These are phyloP conservation scores for Camponotus pennsylvanicus DNA, from an alignment of 1,140 invertebrate genomes.

Conservation along the genomic window DNA sequence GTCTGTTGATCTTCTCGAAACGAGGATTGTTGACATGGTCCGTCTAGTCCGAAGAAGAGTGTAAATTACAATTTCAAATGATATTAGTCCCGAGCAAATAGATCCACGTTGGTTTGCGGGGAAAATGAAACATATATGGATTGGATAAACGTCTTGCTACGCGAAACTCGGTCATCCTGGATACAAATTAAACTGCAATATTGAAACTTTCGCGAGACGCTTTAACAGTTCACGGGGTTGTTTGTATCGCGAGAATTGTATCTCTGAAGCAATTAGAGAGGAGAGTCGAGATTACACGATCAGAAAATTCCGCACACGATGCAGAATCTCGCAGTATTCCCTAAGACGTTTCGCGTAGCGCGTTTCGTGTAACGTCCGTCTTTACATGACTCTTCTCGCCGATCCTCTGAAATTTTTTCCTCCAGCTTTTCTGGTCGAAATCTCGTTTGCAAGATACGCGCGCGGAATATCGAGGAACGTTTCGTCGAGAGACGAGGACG, in stretches of 20 bases:
- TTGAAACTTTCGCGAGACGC: not conserved
- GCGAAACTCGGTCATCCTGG: not conserved
- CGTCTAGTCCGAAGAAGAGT: not conserved
- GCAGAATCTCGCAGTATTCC: not conserved
- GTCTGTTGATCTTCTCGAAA: slow-evolving; percentile 30
- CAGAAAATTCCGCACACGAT: slow-evolving; percentile 11
- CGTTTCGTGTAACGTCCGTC: slow-evolving; percentile 68
- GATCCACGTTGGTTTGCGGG: not conserved
- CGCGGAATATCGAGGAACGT: slow-evolving; percentile 69
- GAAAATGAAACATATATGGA: slow-evolving; percentile 8
- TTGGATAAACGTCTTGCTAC: not conserved
- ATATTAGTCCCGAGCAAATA: slow-evolving; percentile 47
- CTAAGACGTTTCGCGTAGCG: slow-evolving; percentile 53
- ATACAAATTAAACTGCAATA: not conserved
- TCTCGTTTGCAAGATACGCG: slow-evolving; percentile 74
- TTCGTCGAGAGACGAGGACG: slow-evolving; percentile 34
- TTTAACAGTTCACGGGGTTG: not conserved
- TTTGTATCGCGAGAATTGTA: not conserved
- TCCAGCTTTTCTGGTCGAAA: slow-evolving; percentile 57
- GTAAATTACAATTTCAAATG: slow-evolving; percentile 63
- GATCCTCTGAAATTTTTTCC: slow-evolving; percentile 68
- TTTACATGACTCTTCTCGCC: slow-evolving; percentile 65
- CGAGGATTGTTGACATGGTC: slow-evolving; percentile 38
- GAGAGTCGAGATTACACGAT: not conserved
- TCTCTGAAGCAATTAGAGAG: not conserved